Percentiles rank a stretch among this genome's conserved stretches.
phyloP scores from a whole-genome alignment of 2,797 vertebrate species.

The Pogoniulus pusillus region DNA sequence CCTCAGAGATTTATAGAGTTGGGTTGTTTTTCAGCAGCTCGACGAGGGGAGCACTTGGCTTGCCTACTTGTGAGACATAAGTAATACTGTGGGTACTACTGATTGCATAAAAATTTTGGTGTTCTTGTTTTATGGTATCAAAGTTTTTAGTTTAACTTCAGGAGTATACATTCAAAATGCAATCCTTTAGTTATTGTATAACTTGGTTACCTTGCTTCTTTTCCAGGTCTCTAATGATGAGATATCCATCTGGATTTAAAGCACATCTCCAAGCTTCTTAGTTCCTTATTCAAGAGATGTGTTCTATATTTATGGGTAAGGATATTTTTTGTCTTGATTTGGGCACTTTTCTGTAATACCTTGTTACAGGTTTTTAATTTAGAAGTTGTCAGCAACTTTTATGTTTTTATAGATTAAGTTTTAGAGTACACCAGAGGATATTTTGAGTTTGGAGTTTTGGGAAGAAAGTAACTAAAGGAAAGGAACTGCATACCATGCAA shows the following conservation, averaged over 20 bases:
- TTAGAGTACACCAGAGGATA: background rate
- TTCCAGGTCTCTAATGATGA: constrained; percentile 59
- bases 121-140: background rate
- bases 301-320: constrained; percentile 65
- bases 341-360: background rate
- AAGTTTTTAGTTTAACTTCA: background rate
- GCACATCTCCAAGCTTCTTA: constrained; percentile 18
- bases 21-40: background rate
- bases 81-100: background rate
- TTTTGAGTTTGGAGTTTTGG: background rate
- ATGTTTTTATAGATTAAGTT: background rate
- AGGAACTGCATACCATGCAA: background rate
- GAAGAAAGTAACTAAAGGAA: background rate
- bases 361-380: background rate
- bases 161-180: too few species aligned
- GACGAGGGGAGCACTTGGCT: background rate
- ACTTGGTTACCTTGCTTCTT: background rate
- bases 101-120: background rate
- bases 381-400: background rate
- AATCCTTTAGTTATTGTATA: background rate
- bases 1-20: background rate
- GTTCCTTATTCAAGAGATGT: constrained; percentile 36
- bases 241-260: constrained; percentile 32
- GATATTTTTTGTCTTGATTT: background rate
- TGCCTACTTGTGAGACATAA: background rate